A percentile compares a stretch with the other conserved stretches of the same genome.
Evolutionary conservation across 1,140 invertebrate species (phyloP).

Genomic region (Drosophila ananassae): DNA sequence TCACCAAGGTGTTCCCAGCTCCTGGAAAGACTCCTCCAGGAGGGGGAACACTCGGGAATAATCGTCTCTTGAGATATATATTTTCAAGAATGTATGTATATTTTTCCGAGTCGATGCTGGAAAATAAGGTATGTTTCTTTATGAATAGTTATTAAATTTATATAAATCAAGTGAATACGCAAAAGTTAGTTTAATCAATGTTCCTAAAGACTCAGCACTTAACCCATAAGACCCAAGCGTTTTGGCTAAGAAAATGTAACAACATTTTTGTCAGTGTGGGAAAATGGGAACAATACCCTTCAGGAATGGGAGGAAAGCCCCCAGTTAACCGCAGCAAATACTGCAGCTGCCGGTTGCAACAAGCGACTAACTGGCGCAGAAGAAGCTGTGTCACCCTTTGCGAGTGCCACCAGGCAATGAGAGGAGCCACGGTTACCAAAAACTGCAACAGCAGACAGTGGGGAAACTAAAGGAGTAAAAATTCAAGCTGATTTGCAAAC

Average conservation of each 20-base stretch:
- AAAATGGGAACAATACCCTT: not conserved
- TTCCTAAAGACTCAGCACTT: no score
- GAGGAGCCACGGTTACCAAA: constrained; percentile 15
- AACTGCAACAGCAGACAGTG: constrained; percentile 13
- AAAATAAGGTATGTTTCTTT: no score
- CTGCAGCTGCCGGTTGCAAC: constrained; percentile 26
- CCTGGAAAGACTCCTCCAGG: not conserved
- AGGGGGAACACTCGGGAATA: not conserved
- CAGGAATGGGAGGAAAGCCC: not conserved
- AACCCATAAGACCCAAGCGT: not conserved
- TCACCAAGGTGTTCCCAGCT: constrained; percentile 36
- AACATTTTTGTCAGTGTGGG: not conserved
- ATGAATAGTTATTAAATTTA: no score
- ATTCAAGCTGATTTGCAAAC: constrained; percentile 59
- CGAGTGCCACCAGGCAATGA: constrained; percentile 34
- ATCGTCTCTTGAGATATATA: not conserved
- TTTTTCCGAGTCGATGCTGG: not conserved
- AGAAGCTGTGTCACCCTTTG: constrained; percentile 24
- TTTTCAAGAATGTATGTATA: not conserved
- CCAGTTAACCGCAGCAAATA: constrained; percentile 7
- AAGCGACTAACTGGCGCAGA: constrained; percentile 12
- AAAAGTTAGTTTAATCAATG: no score
- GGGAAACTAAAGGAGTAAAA: constrained; percentile 6
- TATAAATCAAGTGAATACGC: no score
- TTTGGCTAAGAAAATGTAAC: not conserved